Evolutionary conservation across 2,797 vertebrate genomes (phyloP), one percentile per base, ranked within the genome.

Genomic region (Notamacropus eugenii): DNA sequence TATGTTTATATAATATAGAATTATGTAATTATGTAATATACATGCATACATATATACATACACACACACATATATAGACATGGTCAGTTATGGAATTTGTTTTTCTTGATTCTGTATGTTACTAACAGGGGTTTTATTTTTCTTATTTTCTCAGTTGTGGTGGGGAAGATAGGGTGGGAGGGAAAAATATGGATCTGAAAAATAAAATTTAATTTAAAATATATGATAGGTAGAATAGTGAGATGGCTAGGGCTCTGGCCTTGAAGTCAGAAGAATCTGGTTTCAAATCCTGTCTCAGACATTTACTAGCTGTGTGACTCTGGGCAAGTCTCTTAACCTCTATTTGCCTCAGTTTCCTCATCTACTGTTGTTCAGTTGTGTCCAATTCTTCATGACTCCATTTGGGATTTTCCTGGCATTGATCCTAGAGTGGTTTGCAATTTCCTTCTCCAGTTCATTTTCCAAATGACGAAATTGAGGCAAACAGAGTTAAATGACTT

Each of bases 261-360:
- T 92, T 90, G 29, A 19, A 92, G 10, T 91, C 2, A 52, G 52
- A 91, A n/a, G 58, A 58, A 93, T 46, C 24, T 28, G 1, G 2
- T 28, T 62, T 54, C 40, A 12, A 91, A 55, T 92, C 92, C 94
- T 92, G 67, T 58, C 55, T 94, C 55, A 34, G 29, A 62, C 13
- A 62, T 13, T 28, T 29, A 62, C 22, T 62, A 62, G 29, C 0
- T 62, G 31, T 62, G 31, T 34, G n/a, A 27, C 31, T 29, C 92
- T 91, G 46, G n/a, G 54, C 90, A 5, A n/a, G 50, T 67, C 27
- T 74, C 16, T 58, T 31, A 12, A 19, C 93, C 62, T 93, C 87
- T 27, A 29, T 58, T 90, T n/a, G 40, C 91, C 58, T 95, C n/a
- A 13, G 9, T 93, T 90, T 57, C 46, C 54, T 97, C 58, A 57